These are phyloP conservation scores for Zapus hudsonius DNA, from an alignment of 2,113 vertebrate genomes.

Conservation along the genomic window DNA sequence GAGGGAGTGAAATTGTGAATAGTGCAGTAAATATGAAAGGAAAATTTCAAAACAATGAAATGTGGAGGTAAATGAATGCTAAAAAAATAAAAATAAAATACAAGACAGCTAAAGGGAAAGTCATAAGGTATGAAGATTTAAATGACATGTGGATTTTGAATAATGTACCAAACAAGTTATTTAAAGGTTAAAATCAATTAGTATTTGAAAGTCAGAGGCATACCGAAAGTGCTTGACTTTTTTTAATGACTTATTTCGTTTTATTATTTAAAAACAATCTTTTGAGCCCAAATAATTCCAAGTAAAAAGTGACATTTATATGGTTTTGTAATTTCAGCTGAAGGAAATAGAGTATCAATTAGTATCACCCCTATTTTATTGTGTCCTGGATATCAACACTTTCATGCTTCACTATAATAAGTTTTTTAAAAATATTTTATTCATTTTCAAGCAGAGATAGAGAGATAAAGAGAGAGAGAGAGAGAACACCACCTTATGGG, in stretches of 20 bases:
- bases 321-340: slow-evolving; percentile 15
- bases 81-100: background rate
- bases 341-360: slow-evolving; percentile 5
- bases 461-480: too few species aligned
- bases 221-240: background rate
- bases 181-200: background rate
- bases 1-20: background rate
- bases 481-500: too few species aligned
- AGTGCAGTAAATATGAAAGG: background rate
- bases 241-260: slow-evolving; percentile 30
- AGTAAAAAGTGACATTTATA: slow-evolving; percentile 16
- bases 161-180: slow-evolving; percentile 19
- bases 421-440: too few species aligned
- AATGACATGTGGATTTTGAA: slow-evolving; percentile 21
- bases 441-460: too few species aligned
- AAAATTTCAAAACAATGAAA: slow-evolving; percentile 51
- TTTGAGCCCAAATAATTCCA: background rate
- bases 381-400: background rate
- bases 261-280: slow-evolving; percentile 11
- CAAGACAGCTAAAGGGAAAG: background rate
- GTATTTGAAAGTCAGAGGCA: background rate
- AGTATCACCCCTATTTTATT: background rate
- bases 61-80: background rate
- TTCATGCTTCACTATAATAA: slow-evolving; percentile 36
- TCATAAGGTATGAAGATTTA: background rate